phyloP scores from a whole-genome alignment of 2,797 vertebrate species.

The Gymnoscopelus microlampas region DNA sequence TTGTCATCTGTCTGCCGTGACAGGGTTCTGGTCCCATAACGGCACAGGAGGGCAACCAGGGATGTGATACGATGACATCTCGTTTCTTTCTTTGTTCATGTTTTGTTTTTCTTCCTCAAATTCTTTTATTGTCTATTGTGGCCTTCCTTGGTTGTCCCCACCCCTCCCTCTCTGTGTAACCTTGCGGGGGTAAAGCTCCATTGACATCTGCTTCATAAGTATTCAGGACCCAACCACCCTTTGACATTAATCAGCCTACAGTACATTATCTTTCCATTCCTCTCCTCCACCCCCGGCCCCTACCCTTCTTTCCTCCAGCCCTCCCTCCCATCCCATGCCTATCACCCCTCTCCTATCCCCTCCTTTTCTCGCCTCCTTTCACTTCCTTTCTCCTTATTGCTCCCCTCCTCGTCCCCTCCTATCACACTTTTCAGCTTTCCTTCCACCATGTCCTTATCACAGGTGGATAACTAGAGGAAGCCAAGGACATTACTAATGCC shows the following conservation, averaged over 20 bases:
- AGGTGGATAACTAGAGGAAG: conserved; percentile 61
- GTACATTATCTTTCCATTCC: conserved; percentile 76
- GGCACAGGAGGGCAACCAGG: conserved; percentile 13
- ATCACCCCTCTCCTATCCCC: conserved; percentile 66
- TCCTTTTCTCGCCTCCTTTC: conserved; percentile 30
- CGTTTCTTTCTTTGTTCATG: conserved; percentile 37
- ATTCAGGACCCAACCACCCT: conserved; percentile 77
- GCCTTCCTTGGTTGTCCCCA: conserved; percentile 42
- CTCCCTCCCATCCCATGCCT: conserved; percentile 38
- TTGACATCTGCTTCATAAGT: conserved; percentile 81
- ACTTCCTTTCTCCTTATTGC: conserved; percentile 13
- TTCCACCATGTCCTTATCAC: conserved; percentile 64
- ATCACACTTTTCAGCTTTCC: conserved; percentile 59
- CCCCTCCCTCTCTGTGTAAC: conserved; percentile 69
- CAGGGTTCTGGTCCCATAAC: conserved; percentile 14
- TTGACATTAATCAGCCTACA: conserved; percentile 80
- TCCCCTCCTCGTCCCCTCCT: conserved; percentile 28
- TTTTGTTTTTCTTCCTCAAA: conserved; percentile 38
- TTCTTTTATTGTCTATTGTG: conserved; percentile 6
- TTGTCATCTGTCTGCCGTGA: conserved; percentile 50
- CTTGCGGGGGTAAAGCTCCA: conserved; percentile 77
- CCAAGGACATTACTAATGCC: conserved; percentile 50
- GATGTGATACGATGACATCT: neutral
- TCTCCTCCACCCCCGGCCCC: conserved; percentile 38
- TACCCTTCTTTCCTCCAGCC: conserved; percentile 22